Conservation (phyloP, 2,888 invertebrate genomes). For the Poecilus cupreus region DNA sequence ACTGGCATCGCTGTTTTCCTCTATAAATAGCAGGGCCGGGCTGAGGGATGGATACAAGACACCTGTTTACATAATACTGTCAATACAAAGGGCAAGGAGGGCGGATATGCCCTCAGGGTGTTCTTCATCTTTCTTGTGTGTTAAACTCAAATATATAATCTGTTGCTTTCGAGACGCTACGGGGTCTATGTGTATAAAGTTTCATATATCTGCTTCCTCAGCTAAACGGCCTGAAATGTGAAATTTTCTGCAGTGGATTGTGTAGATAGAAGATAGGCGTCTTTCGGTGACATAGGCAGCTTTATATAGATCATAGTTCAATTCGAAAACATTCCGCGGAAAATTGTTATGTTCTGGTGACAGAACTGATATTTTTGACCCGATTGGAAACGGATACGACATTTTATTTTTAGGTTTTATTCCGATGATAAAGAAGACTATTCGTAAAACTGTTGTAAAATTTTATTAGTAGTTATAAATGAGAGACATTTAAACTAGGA, state of each 20-base stretch:
- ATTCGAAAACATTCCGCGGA: not conserved
- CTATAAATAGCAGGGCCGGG: not conserved
- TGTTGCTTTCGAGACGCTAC: not conserved
- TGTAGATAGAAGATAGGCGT: too few species aligned
- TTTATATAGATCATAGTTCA: not conserved
- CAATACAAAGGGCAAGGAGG: not conserved
- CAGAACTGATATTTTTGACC: not conserved
- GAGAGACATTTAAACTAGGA: too few species aligned
- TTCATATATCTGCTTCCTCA: not conserved
- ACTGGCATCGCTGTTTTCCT: not conserved
- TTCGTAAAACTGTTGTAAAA: too few species aligned
- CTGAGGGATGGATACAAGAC: not conserved
- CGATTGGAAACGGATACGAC: not conserved
- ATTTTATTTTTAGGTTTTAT: not conserved
- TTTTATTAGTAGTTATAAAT: too few species aligned
- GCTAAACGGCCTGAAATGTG: not conserved
- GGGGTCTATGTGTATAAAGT: not conserved
- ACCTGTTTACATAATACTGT: not conserved
- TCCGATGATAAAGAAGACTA: not conserved
- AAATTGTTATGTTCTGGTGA: not conserved
- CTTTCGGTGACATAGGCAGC: not conserved
- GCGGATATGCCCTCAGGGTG: not conserved
- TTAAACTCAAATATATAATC: not conserved
- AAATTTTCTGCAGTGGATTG: conserved; percentile 1
- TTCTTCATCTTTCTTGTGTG: not conserved